Evolutionary conservation across 2,113 vertebrate species (phyloP), one percentile per base, ranked within the genome.

Genomic region (Pseudorhombus dupliciocellatus): DNA sequence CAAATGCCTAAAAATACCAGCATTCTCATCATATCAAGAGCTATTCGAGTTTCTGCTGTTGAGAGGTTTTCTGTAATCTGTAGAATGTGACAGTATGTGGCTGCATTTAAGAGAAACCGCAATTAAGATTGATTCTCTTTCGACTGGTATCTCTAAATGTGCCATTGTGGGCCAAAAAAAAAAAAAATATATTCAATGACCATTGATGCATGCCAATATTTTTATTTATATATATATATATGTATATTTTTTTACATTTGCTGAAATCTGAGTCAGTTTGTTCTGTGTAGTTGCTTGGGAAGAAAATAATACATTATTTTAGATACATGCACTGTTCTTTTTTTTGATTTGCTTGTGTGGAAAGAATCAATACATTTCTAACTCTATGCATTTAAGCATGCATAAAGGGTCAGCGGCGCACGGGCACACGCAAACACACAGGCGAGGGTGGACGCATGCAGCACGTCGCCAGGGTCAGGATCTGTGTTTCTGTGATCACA

Each of bases 1-100:
- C 90, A 91, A 91, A 92, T 92, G 87, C 86, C 88, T 91, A 89
- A 91, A 91, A 91, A 90, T 89, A 91, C 87, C 84, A 84, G 88
- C 83, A 88, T 92, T 88, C 87, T 90, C 88, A 86, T 87, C 81
- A 84, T 80, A 89, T 91, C 64, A 75, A 87, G 77, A 80, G 84
- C 87, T 84, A 88, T 90, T 91, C 84, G 67, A 89, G 90, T 88
- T 86, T 84, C 67, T 85, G 76, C 75, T 18, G 31, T 83, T 83
- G 79, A 79, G 79, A 87, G 76, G 74, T 89, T 87, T 87, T 87
- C 70, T 46, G 77, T 90, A 87, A 87, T 83, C 81, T 84, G 77
- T 78, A 84, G 78, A 86, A 79, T 83, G 84, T 87, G 87, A 85
- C 90, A 88, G 86, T 87, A 90, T 91, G 88, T 78, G 80, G 77